Evolutionary conservation across 2,797 vertebrate species (phyloP), one percentile per base, ranked within the genome.

Genomic region (Emys orbicularis): DNA sequence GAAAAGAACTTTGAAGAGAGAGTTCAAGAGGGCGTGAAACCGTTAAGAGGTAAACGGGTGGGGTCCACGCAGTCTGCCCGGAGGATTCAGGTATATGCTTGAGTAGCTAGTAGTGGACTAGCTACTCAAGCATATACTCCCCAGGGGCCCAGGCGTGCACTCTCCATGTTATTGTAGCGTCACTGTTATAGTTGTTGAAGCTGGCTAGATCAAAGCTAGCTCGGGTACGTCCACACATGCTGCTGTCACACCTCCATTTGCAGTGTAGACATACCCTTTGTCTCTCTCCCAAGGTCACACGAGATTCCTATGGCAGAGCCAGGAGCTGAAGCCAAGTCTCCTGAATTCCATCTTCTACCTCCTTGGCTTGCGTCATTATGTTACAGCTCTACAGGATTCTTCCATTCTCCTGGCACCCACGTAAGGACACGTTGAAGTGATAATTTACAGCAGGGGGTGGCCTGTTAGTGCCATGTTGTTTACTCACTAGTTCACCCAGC

Each of bases 341-440:
- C 13, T 5, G 54, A 1, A 3, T 59, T 50, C 25, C 2, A 52
- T 12, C 1, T 83, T 88, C 79, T 49, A 74, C 0, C 0, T 0
- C 27, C 13, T 5, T 80, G 19, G 6, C 41, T 91, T 86, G 52
- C 8, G n/a, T 53, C 23, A 31, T 53, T 56, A 5, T 18, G 5
- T 1, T 57, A 65, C 25, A 87, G 12, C 25, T 2, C 8, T 86
- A 41, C 1, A 89, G 27, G 31, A 68, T 6, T 85, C 8, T 81
- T 15, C 12, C 13, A 54, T 3, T 3, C 21, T 49, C 7, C 10
- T 3, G 25, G 74, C 74, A 29, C 8, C 74, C 74, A 31, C 12
- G 8, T 16, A 18, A 31, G 74, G 44, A 49, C 3, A 8, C 4
- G 61, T 87, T 31, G 27, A 57, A 27, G 2, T 27, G 11, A 65